These are phyloP conservation scores for Alectoris magna DNA, from an alignment of 2,797 vertebrate genomes.

Conservation along the genomic window DNA sequence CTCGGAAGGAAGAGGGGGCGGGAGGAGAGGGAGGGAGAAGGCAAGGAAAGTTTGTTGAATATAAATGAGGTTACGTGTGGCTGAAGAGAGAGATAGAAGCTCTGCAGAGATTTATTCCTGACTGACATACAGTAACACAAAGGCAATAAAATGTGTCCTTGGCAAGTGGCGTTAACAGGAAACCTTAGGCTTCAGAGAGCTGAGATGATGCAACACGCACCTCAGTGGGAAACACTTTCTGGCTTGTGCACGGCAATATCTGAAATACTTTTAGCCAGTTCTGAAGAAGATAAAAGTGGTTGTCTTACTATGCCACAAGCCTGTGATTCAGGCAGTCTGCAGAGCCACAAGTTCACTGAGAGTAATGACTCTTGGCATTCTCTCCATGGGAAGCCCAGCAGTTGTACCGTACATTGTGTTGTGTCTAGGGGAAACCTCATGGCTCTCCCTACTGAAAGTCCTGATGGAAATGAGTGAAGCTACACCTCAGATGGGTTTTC, in stretches of 20 bases:
- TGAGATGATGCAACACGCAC: not conserved
- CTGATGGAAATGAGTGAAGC: not conserved
- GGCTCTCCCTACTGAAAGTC: not conserved
- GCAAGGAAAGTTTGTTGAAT: conserved; percentile 79
- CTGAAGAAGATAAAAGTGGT: not conserved
- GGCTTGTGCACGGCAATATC: not conserved
- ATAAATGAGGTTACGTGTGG: conserved; percentile 76
- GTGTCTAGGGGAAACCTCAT: not conserved
- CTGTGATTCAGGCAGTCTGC: not conserved
- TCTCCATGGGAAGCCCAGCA: not conserved
- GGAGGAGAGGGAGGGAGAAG: conserved; percentile 41
- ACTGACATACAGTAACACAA: conserved; percentile 74
- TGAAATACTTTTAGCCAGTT: conserved; percentile 1
- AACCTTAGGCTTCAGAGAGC: conserved; percentile 30
- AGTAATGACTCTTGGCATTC: not conserved
- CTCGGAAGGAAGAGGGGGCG: conserved; percentile 70
- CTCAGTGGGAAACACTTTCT: not conserved
- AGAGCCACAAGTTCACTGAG: not conserved
- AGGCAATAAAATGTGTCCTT: conserved; percentile 66
- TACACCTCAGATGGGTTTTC: not conserved
- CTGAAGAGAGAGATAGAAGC: conserved; percentile 72
- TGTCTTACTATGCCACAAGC: not conserved
- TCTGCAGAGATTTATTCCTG: conserved; percentile 75
- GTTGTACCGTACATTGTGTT: not conserved
- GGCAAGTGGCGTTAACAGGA: conserved; percentile 68